Percentiles rank a stretch among this genome's conserved stretches.
These are phyloP conservation scores for Stylophora pistillata DNA, from an alignment of 64 coral and sea anemone species.

Conservation along the genomic window DNA sequence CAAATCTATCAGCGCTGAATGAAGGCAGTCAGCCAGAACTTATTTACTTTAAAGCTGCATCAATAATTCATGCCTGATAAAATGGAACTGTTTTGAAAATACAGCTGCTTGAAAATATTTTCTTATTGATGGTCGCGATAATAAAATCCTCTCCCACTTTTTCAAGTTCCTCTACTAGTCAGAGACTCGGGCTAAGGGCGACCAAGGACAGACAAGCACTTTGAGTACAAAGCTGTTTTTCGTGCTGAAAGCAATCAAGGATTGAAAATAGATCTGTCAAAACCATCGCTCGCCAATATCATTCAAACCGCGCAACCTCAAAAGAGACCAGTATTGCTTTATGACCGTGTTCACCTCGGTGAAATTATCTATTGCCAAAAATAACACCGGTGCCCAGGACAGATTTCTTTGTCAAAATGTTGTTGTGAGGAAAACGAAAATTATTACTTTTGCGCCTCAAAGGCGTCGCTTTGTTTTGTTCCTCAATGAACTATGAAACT, in stretches of 20 bases:
- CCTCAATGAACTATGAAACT: conserved; percentile 22
- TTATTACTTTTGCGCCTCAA: conserved; percentile 13
- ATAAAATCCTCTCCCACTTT: conserved; percentile 44
- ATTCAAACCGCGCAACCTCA: conserved; percentile 16
- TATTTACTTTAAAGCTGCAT: conserved; percentile 71
- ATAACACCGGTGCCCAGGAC: conserved; percentile 43
- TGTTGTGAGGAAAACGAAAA: conserved; percentile 35
- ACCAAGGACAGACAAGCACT: conserved; percentile 40
- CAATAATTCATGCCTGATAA: conserved; percentile 94
- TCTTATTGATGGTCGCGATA: conserved; percentile 80
- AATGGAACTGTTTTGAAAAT: conserved; percentile 96
- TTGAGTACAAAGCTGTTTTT: conserved; percentile 47
- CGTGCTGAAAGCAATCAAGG: conserved; percentile 52
- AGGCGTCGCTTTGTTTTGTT: conserved; percentile 31
- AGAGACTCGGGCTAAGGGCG: conserved; percentile 7
- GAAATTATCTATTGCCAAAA: conserved; percentile 43
- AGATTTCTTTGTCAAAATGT: conserved; percentile 53
- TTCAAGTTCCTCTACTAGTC: not conserved
- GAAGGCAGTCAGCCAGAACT: conserved; percentile 83
- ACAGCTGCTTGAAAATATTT: conserved; percentile 88
- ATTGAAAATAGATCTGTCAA: conserved; percentile 21
- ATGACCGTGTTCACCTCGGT: conserved; percentile 38
- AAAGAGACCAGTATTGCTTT: conserved; percentile 5
- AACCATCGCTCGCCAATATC: not conserved
- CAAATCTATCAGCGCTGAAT: conserved; percentile 89